These are phyloP conservation scores for Homarus gammarus DNA, from an alignment of 2,888 invertebrate species.

Conservation along the genomic window DNA sequence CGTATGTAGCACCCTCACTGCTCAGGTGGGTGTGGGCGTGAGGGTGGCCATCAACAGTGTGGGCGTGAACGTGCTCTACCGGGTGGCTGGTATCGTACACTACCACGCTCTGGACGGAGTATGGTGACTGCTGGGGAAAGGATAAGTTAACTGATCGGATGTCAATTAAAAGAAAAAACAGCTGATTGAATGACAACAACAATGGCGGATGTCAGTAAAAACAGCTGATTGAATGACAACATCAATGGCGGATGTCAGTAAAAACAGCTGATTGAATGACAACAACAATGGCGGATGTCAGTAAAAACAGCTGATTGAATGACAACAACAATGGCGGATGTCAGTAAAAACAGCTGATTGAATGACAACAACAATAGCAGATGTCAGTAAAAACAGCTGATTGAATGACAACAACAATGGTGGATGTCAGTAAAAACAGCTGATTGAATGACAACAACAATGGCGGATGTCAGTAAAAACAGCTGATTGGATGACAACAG, in stretches of 20 bases:
- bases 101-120: constrained; percentile 62
- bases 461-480: too few species aligned
- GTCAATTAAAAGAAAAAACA: background rate
- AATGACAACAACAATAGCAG: too few species aligned
- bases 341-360: too few species aligned
- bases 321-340: too few species aligned
- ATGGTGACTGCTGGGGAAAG: background rate
- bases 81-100: constrained; percentile 56
- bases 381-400: background rate
- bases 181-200: too few species aligned
- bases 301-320: too few species aligned
- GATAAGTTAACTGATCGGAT: background rate
- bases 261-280: background rate
- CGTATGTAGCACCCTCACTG: constrained; percentile 67
- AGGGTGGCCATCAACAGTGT: constrained; percentile 33
- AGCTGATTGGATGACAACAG: too few species aligned
- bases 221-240: background rate
- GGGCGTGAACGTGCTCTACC: constrained; percentile 56
- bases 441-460: too few species aligned
- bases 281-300: too few species aligned
- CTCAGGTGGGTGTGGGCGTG: constrained; percentile 62
- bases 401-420: too few species aligned
- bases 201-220: too few species aligned
- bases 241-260: background rate
- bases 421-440: background rate